These are phyloP conservation scores for Falco punctatus DNA, from an alignment of 2,113 vertebrate genomes.

Conservation along the genomic window DNA sequence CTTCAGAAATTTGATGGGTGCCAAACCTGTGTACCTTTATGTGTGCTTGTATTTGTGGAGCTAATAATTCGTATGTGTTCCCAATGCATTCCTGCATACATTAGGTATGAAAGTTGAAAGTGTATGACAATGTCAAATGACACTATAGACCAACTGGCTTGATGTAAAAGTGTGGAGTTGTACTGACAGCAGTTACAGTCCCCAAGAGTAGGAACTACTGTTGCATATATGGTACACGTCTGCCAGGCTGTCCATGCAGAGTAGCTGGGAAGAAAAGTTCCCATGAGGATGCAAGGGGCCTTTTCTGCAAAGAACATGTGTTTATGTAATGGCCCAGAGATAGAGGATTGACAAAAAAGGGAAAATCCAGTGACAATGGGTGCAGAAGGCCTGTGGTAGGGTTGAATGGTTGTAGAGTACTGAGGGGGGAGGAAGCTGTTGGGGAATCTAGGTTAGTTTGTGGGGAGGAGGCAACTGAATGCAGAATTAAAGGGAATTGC, in stretches of 20 bases:
- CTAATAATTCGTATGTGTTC: background rate
- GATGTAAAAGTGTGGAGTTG: background rate
- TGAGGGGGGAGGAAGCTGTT: accelerated
- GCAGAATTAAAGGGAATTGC: background rate
- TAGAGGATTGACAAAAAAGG: background rate
- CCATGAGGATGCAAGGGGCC: background rate
- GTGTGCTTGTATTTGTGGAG: background rate
- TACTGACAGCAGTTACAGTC: background rate
- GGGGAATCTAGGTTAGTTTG: background rate
- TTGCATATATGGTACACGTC: accelerated
- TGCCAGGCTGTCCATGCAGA: background rate
- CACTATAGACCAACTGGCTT: background rate
- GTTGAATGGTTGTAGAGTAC: background rate
- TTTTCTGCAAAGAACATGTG: background rate
- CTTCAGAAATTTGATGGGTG: background rate
- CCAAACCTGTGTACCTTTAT: background rate
- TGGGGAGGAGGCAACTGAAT: background rate
- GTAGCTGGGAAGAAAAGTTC: background rate
- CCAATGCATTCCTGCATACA: background rate
- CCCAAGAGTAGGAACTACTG: background rate
- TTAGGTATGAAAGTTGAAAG: background rate
- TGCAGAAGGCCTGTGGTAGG: background rate
- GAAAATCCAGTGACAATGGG: background rate
- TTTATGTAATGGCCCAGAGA: background rate
- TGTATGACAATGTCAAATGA: background rate